Evolutionary conservation across 2,797 vertebrate species (phyloP).

Genomic region (Hybognathus amarus): DNA sequence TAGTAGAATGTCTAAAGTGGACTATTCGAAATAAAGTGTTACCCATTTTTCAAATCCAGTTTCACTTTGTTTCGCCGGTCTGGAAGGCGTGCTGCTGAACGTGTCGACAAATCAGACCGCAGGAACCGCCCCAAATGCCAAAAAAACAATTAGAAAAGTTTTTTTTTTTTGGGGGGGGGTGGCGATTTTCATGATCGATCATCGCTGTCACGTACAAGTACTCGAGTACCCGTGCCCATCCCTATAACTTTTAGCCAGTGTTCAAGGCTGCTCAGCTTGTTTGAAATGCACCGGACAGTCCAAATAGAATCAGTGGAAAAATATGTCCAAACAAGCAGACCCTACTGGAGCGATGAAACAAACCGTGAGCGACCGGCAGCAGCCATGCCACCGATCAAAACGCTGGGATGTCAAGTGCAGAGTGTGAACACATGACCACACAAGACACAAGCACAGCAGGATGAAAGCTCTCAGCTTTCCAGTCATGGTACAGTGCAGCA

Average conservation of each 20-base stretch:
- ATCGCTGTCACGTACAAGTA: too few species aligned
- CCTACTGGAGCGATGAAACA: slow-evolving; percentile 10
- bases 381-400: slow-evolving; percentile 3
- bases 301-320: background rate
- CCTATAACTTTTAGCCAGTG: background rate
- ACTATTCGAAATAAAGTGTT: too few species aligned
- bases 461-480: slow-evolving; percentile 8
- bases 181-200: too few species aligned
- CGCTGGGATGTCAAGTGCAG: background rate
- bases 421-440: slow-evolving; percentile 27
- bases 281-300: background rate
- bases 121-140: too few species aligned
- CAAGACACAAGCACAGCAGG: slow-evolving; percentile 30
- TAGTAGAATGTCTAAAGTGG: too few species aligned
- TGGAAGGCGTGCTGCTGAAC: too few species aligned
- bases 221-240: too few species aligned
- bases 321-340: background rate
- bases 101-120: too few species aligned
- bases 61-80: too few species aligned
- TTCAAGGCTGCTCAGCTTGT: slow-evolving; percentile 1
- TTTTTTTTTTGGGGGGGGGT: too few species aligned
- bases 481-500: slow-evolving; percentile 29
- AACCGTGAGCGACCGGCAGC: slow-evolving; percentile 6
- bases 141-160: too few species aligned
- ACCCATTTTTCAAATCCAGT: too few species aligned